Base-by-base conservation (phyloP, 2,888 invertebrate species). In the Bombylius discolor region DNA sequence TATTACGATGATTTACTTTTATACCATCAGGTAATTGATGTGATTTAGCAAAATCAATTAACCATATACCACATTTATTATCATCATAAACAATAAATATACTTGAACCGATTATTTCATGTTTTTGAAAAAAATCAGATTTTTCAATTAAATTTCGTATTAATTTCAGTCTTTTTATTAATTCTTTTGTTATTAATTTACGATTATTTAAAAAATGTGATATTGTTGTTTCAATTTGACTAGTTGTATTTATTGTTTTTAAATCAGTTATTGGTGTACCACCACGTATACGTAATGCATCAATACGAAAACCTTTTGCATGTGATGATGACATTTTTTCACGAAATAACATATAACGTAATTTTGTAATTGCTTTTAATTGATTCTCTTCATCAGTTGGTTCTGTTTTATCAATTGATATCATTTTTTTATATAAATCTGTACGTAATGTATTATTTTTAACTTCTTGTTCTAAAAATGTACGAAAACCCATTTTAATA, bases 41-140 rank as follows among this genome's bases (percentile, higher is more conserved):
- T 0, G 94, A 93, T 71, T 98, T 98, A 51, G 95, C 96, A 70
- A 98, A 98, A 71, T 98, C 98, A 60, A 98, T 98, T 63, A 98
- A 78, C 97, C 97, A 98, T 8, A 87, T 92, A 33, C 94, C 94
- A 44, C 89, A 88, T 65, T 86, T 86, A 58, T 83, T 81, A 57
- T 87, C 82, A 70, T 98, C 97, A 70, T 93, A 93, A 59, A 97
- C 88, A 65, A 98, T 86, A 66, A 98, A 87, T 63, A 97, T 82
- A 72, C 94, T 94, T 74, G 94, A 94, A 44, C 93, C 92, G 66
- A 94, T 86, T 57, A 96, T 90, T 79, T 97, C 96, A 69, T 95
- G 93, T 23, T 78, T 81, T 65, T 82, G 83, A 73, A 96, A 96
- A 72, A 85, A 90, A 44, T 84, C 79, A 0, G 93, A 94, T 60